phyloP scores from a whole-genome alignment of 2,888 invertebrate species.

The Eristalis pertinax region DNA sequence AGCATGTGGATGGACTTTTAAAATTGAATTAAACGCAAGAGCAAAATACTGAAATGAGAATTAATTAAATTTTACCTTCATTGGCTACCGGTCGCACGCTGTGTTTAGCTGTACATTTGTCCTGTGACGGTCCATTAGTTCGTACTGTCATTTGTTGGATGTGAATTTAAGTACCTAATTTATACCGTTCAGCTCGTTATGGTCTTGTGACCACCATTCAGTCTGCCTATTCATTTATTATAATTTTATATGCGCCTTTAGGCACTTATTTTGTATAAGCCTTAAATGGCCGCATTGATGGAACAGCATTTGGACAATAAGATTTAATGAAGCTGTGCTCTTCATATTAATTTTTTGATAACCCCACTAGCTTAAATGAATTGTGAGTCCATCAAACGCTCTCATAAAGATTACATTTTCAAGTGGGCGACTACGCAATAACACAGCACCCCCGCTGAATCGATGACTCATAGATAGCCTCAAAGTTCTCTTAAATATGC shows the following conservation, averaged over 20 bases:
- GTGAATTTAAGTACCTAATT: neutral
- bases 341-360: no score
- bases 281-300: no score
- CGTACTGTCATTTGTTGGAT: neutral
- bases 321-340: no score
- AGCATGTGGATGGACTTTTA: neutral
- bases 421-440: neutral
- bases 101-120: neutral
- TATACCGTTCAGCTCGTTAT: neutral
- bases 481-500: neutral
- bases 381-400: neutral
- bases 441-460: neutral
- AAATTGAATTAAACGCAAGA: neutral
- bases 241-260: neutral
- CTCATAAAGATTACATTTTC: neutral
- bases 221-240: neutral
- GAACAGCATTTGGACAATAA: no score
- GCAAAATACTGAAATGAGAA: neutral
- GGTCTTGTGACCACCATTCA: neutral
- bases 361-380: neutral
- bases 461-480: neutral
- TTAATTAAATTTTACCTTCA: neutral
- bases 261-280: no score
- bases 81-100: neutral
- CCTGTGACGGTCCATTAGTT: neutral